Evolutionary conservation across 2,113 vertebrate species (phyloP), one percentile per base, ranked within the genome.

Genomic region (Sitta europaea): DNA sequence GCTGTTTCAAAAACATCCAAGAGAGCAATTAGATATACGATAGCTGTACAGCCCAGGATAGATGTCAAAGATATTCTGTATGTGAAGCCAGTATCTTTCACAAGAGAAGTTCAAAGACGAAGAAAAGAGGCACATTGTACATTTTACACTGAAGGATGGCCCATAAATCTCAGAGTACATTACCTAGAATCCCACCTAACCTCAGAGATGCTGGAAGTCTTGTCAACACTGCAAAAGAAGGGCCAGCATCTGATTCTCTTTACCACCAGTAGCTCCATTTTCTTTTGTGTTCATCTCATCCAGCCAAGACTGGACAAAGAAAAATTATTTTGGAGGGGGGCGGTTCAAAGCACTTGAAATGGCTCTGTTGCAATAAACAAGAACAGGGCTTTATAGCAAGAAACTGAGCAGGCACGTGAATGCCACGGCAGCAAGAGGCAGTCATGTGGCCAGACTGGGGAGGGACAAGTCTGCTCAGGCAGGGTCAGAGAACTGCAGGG

Each of bases 351-450:
- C 28, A 45, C 31, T 10, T 35, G n/a, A 48, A 86, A 79, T 6
- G 18, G 24, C 16, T 29, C 5, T 29, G 22, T 27, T 42, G 38
- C 48, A 76, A 55, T 29, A 75, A 86, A 51, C 5, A 66, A 16
- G 24, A 61, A 19, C 4, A 38, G 10, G 12, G 19, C 22, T 61
- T 68, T 55, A 25, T 0, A 62, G 51, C 19, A 73, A 65, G 45
- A 72, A 86, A 27, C 3, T 12, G 29, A 40, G 40, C 1, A 27
- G 31, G 35, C 12, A 33, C 0, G 3, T 14, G 29, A 25, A 24
- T 2, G n/a, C 67, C 1, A 0, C 2, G 8, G 53, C 23, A 68
- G 36, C 15, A 19, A 36, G 1, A 14, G 25, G 22, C 25, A 43
- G 33, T 4, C 23, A 6, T 0, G 7, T 12, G 36, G 63, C 25